A percentile compares a stretch with the other conserved stretches of the same genome.
Evolutionary conservation across 2,113 vertebrate species (phyloP).

Genomic region (Panthera tigris): DNA sequence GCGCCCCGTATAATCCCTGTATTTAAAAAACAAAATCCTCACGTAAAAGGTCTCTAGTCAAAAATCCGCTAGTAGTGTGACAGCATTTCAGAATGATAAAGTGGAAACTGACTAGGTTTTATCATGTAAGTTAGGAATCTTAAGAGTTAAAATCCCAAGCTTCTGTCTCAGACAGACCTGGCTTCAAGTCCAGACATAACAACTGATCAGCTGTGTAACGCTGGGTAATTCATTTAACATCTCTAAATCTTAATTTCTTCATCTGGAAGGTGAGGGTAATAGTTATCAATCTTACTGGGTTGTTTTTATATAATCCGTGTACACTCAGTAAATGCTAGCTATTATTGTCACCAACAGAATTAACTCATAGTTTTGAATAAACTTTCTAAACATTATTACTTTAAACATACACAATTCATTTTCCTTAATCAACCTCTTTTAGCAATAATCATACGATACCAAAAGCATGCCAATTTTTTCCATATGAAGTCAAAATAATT

Average conservation of each 20-base stretch:
- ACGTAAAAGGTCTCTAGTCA: not conserved
- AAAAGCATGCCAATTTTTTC: not conserved
- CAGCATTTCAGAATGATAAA: not conserved
- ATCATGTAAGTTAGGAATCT: not conserved
- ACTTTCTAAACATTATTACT: not conserved
- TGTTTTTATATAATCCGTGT: constrained; percentile 23
- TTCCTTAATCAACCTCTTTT: not conserved
- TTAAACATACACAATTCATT: constrained; percentile 25
- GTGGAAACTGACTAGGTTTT: not conserved
- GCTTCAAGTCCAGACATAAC: not conserved
- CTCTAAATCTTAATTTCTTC: constrained; percentile 21
- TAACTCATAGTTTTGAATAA: not conserved
- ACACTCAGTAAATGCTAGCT: not conserved
- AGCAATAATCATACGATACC: not conserved
- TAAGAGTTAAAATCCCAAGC: not conserved
- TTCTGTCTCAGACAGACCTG: constrained; percentile 7
- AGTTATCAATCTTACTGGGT: not conserved
- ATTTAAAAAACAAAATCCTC: not conserved
- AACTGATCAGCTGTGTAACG: not conserved
- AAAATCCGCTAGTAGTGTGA: not conserved
- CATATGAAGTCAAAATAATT: not conserved
- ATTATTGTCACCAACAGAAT: not conserved
- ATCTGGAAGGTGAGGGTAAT: not conserved
- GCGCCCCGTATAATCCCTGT: not conserved
- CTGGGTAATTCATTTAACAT: not conserved